Percentiles rank a stretch among this genome's conserved stretches.
phyloP scores from a whole-genome alignment of 2,113 vertebrate species.

The Sterrhoptilus dennistouni region DNA sequence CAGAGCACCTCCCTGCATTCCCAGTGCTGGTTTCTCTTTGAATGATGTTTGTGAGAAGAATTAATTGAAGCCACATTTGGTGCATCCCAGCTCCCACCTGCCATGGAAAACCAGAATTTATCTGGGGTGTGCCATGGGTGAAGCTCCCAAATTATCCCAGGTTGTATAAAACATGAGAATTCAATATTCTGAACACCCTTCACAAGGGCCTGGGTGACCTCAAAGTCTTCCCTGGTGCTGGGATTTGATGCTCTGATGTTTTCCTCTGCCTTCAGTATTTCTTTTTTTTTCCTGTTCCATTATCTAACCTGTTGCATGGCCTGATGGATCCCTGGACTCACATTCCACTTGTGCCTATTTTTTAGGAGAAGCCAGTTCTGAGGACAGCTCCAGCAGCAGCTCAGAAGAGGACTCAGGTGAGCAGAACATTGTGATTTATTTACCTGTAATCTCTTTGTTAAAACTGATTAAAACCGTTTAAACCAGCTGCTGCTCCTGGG shows the following conservation, averaged over 20 bases:
- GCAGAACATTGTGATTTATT: accelerated
- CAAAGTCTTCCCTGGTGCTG: not conserved
- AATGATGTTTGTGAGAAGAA: accelerated
- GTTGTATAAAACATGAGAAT: not conserved
- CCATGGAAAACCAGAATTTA: not conserved
- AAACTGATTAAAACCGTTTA: not conserved
- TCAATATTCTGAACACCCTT: not conserved
- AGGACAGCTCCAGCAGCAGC: slow-evolving; percentile 5
- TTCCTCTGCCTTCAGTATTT: not conserved
- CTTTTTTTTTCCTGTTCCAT: not conserved
- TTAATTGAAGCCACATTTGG: accelerated
- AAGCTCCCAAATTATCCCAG: not conserved
- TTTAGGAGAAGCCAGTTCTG: slow-evolving; percentile 20
- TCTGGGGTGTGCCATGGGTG: accelerated
- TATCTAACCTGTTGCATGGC: not conserved
- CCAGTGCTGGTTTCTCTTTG: not conserved
- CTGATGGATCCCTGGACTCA: not conserved
- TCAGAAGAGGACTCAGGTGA: slow-evolving; percentile 31
- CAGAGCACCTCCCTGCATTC: not conserved
- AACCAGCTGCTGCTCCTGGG: not conserved
- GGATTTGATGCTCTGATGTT: not conserved
- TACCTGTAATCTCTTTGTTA: not conserved
- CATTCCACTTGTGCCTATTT: not conserved
- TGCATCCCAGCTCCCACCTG: not conserved
- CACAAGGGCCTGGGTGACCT: not conserved